Evolutionary conservation across 2,888 invertebrate species (phyloP).

Genomic region (Andrena praecox): DNA sequence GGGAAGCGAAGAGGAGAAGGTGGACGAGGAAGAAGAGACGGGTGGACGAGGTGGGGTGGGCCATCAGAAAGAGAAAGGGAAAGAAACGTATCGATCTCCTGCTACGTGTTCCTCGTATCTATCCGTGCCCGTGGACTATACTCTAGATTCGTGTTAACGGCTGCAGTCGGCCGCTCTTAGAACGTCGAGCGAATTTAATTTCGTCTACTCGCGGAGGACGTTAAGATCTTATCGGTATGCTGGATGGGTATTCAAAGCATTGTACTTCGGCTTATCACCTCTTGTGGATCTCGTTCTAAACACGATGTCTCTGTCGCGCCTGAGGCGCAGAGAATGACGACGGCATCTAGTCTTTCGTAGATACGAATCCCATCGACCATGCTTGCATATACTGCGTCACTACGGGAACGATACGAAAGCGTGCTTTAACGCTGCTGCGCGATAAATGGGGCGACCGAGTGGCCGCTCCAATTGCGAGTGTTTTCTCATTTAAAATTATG

Average conservation of each 20-base stretch:
- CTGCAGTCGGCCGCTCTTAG: conserved; percentile 48
- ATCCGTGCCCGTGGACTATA: conserved; percentile 47
- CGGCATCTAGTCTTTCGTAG: conserved; percentile 60
- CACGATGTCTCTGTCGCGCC: conserved; percentile 72
- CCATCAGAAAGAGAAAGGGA: conserved; percentile 62
- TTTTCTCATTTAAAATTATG: conserved; percentile 9
- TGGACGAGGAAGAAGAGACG: conserved; percentile 20
- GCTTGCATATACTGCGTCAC: conserved; percentile 38
- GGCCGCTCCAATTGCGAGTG: conserved; percentile 21
- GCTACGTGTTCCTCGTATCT: conserved; percentile 68
- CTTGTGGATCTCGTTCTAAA: conserved; percentile 80
- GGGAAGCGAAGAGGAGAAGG: conserved; percentile 30
- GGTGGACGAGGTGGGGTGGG: conserved; percentile 16
- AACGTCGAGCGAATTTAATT: conserved; percentile 79
- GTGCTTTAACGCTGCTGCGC: conserved; percentile 53
- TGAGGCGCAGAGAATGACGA: conserved; percentile 60
- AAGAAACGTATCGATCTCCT: conserved; percentile 72
- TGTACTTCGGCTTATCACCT: conserved; percentile 79
- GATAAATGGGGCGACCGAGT: conserved; percentile 49
- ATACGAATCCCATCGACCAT: conserved; percentile 68
- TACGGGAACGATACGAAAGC: conserved; percentile 44
- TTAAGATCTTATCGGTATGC: conserved; percentile 82
- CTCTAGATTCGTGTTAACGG: conserved; percentile 55
- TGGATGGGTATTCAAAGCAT: conserved; percentile 82
- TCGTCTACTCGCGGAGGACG: conserved; percentile 79